Percentiles rank a stretch among this genome's conserved stretches.
phyloP scores from a whole-genome alignment of 2,113 vertebrate genomes.

The Poecile atricapillus region DNA sequence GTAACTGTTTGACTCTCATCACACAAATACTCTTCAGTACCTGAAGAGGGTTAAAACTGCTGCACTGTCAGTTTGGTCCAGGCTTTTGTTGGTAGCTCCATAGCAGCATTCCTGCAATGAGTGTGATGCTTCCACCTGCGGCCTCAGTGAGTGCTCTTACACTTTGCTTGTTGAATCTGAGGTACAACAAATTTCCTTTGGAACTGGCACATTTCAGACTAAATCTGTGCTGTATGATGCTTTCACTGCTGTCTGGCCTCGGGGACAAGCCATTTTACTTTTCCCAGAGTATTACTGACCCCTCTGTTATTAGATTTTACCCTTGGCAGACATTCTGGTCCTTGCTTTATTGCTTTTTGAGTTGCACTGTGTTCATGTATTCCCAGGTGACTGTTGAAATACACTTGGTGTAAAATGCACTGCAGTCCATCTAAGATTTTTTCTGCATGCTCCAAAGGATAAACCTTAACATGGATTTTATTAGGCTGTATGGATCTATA shows the following conservation, averaged over 20 bases:
- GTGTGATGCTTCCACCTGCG: background rate
- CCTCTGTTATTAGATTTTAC: constrained; percentile 26
- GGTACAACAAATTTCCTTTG: background rate
- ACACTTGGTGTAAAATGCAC: background rate
- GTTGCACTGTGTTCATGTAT: background rate
- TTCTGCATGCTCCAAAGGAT: background rate
- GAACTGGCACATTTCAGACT: background rate
- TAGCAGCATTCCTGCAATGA: background rate
- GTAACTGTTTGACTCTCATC: background rate
- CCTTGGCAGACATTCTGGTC: background rate
- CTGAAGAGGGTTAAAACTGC: background rate
- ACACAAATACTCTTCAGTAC: background rate
- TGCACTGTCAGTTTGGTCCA: background rate
- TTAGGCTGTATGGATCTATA: background rate
- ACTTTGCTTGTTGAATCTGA: background rate
- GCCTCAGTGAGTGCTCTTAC: background rate
- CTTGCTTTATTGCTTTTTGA: constrained; percentile 19
- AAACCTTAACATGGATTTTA: background rate
- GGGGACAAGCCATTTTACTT: background rate
- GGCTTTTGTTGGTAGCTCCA: background rate
- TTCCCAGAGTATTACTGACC: background rate
- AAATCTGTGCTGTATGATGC: background rate
- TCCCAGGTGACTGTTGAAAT: background rate
- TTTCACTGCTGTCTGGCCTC: background rate
- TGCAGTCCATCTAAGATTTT: background rate